Base-by-base conservation (phyloP, 2,113 vertebrate species). In the Glaucidium brasilianum region DNA sequence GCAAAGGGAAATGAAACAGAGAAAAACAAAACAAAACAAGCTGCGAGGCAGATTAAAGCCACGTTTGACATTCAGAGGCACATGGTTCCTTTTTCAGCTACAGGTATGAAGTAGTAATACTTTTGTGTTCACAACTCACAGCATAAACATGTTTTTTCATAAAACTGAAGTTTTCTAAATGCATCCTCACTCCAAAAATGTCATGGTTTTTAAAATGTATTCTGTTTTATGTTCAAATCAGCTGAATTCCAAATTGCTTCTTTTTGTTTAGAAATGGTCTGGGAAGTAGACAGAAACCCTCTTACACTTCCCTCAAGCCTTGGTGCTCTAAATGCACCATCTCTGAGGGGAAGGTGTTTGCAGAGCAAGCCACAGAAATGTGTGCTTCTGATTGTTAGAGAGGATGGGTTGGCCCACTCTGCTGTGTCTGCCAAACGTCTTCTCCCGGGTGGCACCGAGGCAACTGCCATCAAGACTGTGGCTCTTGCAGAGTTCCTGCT, bases 1-100 rank as follows among this genome's bases (percentile, higher is more conserved):
- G 4, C 81, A 76, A 95, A 72, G 95, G 95, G 97, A 97, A 97
- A 96, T 97, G 96, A 97, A 97, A 95, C 69, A 58, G 95, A 96
- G 86, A 91, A 76, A 95, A 94, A 56, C 86, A 92, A 96, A 96
- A 85, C 88, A 96, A 93, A 94, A 95, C 83, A 94, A 95, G 77
- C 94, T 94, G 86, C 3, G 8, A 90, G 82, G 91, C 69, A 94
- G 91, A 91, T 94, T 94, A 89, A 96, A 95, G 91, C 60, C 53
- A 87, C 10, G 9, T 78, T 75, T 95, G 94, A 91, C 77, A 82
- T 85, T 64, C 69, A 87, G 86, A 81, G 76, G 35, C 52, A 64
- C 56, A 50, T 0, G 25, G 88, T 71, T 96, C 82, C 94, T 73
- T 92, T 72, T 89, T 78, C 92, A 94, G 49, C 41, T 72, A 29